Base-by-base conservation (phyloP, 2,888 invertebrate species). In the Andrena praecox region DNA sequence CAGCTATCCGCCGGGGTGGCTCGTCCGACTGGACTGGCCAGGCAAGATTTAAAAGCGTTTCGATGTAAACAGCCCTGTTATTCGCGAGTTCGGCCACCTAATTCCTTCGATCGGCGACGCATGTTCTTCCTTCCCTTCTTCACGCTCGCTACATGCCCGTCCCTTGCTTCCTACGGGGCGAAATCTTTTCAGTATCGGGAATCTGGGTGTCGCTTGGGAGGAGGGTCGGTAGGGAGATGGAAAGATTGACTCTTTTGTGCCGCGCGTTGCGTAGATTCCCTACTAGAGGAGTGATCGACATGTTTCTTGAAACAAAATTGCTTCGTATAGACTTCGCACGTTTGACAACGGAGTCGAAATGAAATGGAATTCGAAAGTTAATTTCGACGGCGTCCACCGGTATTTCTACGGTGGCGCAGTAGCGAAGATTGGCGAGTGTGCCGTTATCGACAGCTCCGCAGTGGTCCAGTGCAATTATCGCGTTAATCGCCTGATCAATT, bases 21-120 rank as follows among this genome's bases (percentile, higher is more conserved):
- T 77, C 56, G 35, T 48, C 52, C 56, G 64, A 31, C 29, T 42
- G 66, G 73, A 60, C 62, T 56, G 52, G 63, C 27, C 69, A 24
- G 31, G 62, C 64, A 68, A 86, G 89, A 91, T 91, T 92, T 92
- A 91, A 92, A 91, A 92, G 91, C 89, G 87, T 91, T 92, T 90
- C 89, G 87, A 89, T 91, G 91, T 92, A 90, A 92, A 91, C 90
- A 90, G 82, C 78, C 76, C 76, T 84, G 87, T 87, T 78, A 82
- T 84, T 86, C 84, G 79, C 78, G 77, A 80, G 85, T 85, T 87
- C 75, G 84, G 84, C 82, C 77, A 82, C 81, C 82, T 85, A 85
- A 85, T 87, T 87, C 80, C 82, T 81, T 82, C 78, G 77, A 87
- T 80, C 82, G 82, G 60, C 66, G 70, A 80, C 70, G 76, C 68